phyloP scores from a whole-genome alignment of 2,797 vertebrate genomes.

The Anisognathus igniventris region DNA sequence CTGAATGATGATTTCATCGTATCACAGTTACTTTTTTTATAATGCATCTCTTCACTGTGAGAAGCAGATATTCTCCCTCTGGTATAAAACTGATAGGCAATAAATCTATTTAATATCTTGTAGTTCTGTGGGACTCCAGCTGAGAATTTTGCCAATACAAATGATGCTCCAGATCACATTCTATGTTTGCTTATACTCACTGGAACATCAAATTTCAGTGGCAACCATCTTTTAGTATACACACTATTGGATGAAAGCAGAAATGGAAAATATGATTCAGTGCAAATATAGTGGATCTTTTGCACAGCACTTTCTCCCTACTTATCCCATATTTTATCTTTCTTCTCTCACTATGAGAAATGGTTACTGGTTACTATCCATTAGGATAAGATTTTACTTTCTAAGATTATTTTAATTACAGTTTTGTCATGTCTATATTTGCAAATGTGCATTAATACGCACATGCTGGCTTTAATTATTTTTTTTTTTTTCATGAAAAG shows the following conservation, averaged over 20 bases:
- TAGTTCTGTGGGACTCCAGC: conserved; percentile 45
- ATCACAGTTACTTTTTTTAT: conserved; percentile 46
- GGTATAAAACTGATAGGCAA: conserved; percentile 63
- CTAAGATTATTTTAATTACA: background rate
- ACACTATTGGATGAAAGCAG: background rate
- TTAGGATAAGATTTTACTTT: background rate
- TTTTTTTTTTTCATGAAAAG: background rate
- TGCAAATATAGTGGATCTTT: background rate
- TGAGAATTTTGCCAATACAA: conserved; percentile 53
- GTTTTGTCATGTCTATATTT: background rate
- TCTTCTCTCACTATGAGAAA: background rate
- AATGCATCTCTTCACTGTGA: conserved; percentile 52
- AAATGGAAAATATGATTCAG: background rate
- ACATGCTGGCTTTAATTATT: background rate
- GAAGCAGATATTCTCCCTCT: conserved; percentile 56
- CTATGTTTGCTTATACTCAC: conserved; percentile 43
- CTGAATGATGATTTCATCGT: conserved; percentile 46
- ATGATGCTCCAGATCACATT: conserved; percentile 48
- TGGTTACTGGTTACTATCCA: background rate
- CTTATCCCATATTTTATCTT: background rate
- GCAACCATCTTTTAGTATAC: conserved; percentile 34
- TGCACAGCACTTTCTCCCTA: background rate
- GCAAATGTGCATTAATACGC: background rate
- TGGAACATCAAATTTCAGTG: conserved; percentile 60
- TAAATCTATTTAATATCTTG: conserved; percentile 69